These are phyloP conservation scores for Phaenicophaeus curvirostris DNA, from an alignment of 2,797 vertebrate genomes.

Conservation along the genomic window DNA sequence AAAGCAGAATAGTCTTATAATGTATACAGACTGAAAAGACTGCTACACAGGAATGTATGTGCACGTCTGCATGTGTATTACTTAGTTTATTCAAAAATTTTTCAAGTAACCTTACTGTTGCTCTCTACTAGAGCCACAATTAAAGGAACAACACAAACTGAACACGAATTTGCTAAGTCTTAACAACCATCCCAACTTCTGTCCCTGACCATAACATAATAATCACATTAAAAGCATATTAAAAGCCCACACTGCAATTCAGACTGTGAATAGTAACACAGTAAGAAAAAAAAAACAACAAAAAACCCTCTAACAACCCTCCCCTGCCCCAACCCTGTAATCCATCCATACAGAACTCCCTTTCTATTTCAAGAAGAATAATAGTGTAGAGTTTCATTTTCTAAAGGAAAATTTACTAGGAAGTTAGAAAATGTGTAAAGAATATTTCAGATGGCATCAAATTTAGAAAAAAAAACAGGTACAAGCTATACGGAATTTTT, in stretches of 20 bases:
- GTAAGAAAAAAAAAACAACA: not conserved
- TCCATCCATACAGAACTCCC: not conserved
- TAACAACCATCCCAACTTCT: not conserved
- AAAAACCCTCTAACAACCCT: not conserved
- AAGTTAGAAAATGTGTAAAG: not conserved
- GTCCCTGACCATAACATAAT: not conserved
- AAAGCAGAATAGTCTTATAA: conserved; percentile 31
- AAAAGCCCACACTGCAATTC: not conserved
- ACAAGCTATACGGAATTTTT: not conserved
- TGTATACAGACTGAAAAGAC: not conserved
- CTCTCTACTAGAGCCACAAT: not conserved
- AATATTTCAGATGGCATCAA: not conserved
- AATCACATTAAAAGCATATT: not conserved
- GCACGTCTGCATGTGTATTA: not conserved
- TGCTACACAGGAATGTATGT: not conserved
- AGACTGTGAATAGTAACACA: not conserved
- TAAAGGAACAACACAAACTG: not conserved
- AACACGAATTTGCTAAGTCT: not conserved
- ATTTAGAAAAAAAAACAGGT: not conserved
- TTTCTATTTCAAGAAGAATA: not conserved
- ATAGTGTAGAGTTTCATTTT: not conserved
- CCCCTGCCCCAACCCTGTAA: not conserved
- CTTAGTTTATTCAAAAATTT: not conserved
- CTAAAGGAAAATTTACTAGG: not conserved
- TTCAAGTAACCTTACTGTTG: not conserved